Evolutionary conservation across 2,113 vertebrate genomes (phyloP).

Genomic region (Scophthalmus maximus): DNA sequence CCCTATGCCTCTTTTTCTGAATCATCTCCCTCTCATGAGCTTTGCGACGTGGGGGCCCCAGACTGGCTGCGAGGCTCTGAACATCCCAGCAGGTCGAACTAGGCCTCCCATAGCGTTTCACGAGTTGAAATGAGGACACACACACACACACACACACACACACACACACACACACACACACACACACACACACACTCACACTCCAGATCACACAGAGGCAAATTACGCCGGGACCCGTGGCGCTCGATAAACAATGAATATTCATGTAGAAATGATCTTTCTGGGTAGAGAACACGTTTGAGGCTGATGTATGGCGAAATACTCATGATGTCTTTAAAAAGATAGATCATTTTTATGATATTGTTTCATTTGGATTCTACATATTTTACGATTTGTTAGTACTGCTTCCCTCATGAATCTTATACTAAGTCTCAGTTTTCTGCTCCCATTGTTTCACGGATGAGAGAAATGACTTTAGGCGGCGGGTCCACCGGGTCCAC

Average conservation of each 20-base stretch:
- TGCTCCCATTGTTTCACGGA: not conserved
- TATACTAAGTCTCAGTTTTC: not conserved
- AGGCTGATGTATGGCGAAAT: too few species aligned
- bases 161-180: not conserved
- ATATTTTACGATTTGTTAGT: not conserved
- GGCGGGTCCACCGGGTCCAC: not conserved
- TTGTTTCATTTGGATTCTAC: not conserved
- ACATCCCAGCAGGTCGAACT: conserved; percentile 43
- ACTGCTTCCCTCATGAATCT: not conserved
- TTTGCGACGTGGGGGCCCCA: not conserved
- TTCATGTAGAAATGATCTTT: conserved; percentile 48
- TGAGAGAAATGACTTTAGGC: not conserved
- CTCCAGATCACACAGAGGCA: conserved; percentile 38
- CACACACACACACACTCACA: not conserved
- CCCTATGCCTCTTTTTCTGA: not conserved
- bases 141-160: not conserved
- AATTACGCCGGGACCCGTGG: conserved; percentile 29
- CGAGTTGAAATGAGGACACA: conserved; percentile 58
- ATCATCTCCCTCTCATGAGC: not conserved
- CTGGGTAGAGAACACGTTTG: conserved; percentile 28
- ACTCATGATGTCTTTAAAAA: too few species aligned
- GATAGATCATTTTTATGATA: too few species aligned
- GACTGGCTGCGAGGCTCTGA: conserved; percentile 9
- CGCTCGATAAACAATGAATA: conserved; percentile 47
- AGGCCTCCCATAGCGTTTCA: conserved; percentile 25